Conservation (phyloP, 2,888 invertebrate species). For the Drosophila anomalata region DNA sequence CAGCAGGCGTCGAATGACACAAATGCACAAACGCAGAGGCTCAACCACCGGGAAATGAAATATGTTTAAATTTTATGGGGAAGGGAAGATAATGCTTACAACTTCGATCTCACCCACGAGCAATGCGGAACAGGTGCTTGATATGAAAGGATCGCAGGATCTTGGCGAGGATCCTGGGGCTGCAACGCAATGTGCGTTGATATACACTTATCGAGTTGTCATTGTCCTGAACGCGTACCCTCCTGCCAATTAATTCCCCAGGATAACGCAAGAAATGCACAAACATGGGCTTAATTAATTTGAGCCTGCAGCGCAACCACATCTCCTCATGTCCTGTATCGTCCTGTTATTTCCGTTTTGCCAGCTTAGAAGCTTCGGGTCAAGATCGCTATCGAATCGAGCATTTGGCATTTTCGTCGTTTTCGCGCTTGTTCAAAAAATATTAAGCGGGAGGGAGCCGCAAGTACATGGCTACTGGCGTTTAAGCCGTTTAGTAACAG, state of each 20-base stretch:
- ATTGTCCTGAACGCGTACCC: slow-evolving; percentile 63
- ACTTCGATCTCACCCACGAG: slow-evolving; percentile 66
- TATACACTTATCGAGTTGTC: slow-evolving; percentile 81
- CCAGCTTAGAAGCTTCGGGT: slow-evolving; percentile 59
- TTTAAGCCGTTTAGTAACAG: slow-evolving; percentile 67
- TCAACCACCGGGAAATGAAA: slow-evolving; percentile 60
- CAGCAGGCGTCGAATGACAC: slow-evolving; percentile 59
- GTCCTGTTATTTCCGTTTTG: slow-evolving; percentile 32
- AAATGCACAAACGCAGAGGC: slow-evolving; percentile 22
- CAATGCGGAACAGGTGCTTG: slow-evolving; percentile 66
- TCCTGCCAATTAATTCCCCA: slow-evolving; percentile 62
- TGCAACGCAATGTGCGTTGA: slow-evolving; percentile 73
- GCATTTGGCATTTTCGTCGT: slow-evolving; percentile 46
- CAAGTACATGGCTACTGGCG: slow-evolving; percentile 62
- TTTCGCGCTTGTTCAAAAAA: slow-evolving; percentile 62
- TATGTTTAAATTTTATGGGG: slow-evolving; percentile 41
- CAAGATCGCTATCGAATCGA: slow-evolving; percentile 57
- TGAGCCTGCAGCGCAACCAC: slow-evolving; percentile 58
- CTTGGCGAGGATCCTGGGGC: slow-evolving; percentile 11
- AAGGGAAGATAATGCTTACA: slow-evolving; percentile 26
- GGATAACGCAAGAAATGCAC: slow-evolving; percentile 62
- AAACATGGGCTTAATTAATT: slow-evolving; percentile 75
- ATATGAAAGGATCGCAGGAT: slow-evolving; percentile 37
- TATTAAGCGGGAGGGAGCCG: slow-evolving; percentile 30
- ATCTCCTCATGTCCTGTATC: slow-evolving; percentile 32